Base-by-base conservation (phyloP, 2,113 vertebrate species). In the Gobio gobio region DNA sequence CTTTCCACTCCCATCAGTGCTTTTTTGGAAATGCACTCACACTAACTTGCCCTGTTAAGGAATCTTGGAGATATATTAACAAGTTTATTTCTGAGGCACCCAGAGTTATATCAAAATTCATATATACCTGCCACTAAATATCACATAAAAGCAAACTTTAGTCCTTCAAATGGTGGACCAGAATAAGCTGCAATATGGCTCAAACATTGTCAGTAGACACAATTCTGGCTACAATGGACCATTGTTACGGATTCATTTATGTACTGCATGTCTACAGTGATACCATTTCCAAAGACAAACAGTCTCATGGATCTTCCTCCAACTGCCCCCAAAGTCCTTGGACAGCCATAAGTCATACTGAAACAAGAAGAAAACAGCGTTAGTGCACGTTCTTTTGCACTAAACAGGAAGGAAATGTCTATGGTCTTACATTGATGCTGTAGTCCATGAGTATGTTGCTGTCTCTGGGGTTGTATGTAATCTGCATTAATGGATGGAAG, bases 231-330 rank as follows among this genome's bases (percentile, higher is more conserved):
- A 51, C 51, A 54, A 20, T 18, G 18, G 51, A 54, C 16, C 20
- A 20, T 56, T 56, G 54, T 56, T 56, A 56, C 54, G 1, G n/a
- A 61, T 24, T 61, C 0, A 24, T 61, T 61, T 61, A 61, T 22
- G 64, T 2, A 22, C 51, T 54, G 16, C 6, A 22, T 68, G 16
- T 68, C 20, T 68, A 68, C 22, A 5, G 4, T 86, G 95, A 96
- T 92, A 98, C 97, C 97, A 99, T 94, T 97, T 98, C 86, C 95
- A 95, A 90, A 97, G 91, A 92, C 97, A 99, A 75, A 97, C 97
- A 51, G 91, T 93, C 90, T 93, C 91, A 78, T 97, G 95, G 89
- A 97, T 94, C 93, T 95, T 95, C 86, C 89, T 93, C 97, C 97
- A 99, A 75, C 74, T 95, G 85, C 73, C 92, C 43, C 96, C 97